Evolutionary conservation across 2,888 invertebrate species (phyloP).

Genomic region (Drosophila kanekoi): DNA sequence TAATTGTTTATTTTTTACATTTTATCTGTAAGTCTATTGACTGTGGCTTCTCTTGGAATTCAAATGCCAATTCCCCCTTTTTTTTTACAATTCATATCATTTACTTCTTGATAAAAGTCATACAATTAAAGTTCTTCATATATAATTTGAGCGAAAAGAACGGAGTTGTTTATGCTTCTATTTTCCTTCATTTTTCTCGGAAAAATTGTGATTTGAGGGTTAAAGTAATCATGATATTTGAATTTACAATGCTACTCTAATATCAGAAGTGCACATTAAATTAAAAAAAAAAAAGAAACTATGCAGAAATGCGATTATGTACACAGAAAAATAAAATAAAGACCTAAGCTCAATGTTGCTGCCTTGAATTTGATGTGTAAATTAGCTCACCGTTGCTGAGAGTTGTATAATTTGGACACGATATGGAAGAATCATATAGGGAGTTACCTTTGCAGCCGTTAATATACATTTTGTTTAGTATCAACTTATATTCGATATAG

Average conservation of each 20-base stretch:
- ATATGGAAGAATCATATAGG: too few relatives aligned
- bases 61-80: too few relatives aligned
- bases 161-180: not conserved
- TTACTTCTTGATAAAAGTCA: too few relatives aligned
- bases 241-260: not conserved
- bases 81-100: too few relatives aligned
- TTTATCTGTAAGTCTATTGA: not conserved
- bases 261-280: not conserved
- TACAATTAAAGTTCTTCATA: not conserved
- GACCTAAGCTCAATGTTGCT: too few relatives aligned
- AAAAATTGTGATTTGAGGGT: not conserved
- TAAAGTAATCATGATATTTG: conserved; percentile 1
- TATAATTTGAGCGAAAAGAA: not conserved
- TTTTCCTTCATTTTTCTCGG: not conserved
- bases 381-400: not conserved
- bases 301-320: not conserved
- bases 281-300: not conserved
- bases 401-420: not conserved
- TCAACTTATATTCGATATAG: too few relatives aligned
- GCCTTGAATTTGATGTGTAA: not conserved
- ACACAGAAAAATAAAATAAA: not conserved
- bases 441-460: too few relatives aligned
- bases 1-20: not conserved
- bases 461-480: too few relatives aligned
- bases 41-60: too few relatives aligned